phyloP scores from a whole-genome alignment of 2,113 vertebrate genomes.

The Ardeotis arabs region DNA sequence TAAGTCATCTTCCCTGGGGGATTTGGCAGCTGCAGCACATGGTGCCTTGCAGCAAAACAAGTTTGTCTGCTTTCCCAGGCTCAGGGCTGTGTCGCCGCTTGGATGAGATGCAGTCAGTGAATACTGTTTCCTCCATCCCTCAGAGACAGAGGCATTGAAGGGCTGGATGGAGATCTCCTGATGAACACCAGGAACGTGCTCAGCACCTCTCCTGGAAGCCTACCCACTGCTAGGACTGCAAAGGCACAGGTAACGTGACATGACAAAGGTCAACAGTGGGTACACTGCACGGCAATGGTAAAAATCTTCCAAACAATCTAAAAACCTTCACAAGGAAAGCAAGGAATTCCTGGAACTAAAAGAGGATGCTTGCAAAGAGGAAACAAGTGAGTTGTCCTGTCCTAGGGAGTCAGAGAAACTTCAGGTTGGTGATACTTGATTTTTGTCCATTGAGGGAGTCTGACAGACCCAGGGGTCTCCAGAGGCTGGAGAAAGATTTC shows the following conservation, averaged over 20 bases:
- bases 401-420: not conserved
- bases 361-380: not conserved
- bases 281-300: rapidly evolving
- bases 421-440: not conserved
- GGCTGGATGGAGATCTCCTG: not conserved
- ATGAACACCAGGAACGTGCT: not conserved
- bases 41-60: not conserved
- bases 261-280: not conserved
- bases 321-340: not conserved
- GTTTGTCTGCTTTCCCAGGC: not conserved
- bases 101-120: not conserved
- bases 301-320: not conserved
- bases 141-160: not conserved
- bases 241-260: rapidly evolving
- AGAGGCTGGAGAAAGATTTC: not conserved
- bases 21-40: not conserved
- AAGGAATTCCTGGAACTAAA: not conserved
- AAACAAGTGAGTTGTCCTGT: not conserved
- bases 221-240: rapidly evolving
- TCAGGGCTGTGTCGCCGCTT: not conserved
- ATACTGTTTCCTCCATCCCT: not conserved
- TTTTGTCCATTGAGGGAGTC: not conserved
- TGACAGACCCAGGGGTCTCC: too few species aligned
- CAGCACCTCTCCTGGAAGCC: not conserved
- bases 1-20: not conserved